Conservation (phyloP, 2,888 invertebrate genomes). For the Agonum fuliginosum region DNA sequence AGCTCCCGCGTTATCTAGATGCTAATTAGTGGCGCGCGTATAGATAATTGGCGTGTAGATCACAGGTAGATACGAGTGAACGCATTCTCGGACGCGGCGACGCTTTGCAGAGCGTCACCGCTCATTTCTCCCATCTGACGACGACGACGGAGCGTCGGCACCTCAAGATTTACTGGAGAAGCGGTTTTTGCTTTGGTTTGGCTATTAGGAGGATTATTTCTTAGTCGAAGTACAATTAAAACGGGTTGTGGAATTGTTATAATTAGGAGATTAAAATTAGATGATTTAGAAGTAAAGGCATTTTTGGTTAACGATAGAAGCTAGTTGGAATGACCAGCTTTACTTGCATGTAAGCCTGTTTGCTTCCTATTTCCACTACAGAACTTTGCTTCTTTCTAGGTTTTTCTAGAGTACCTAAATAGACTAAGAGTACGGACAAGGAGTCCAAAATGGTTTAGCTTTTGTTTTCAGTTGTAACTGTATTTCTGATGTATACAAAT, state of each 20-base stretch:
- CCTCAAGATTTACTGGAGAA: constrained; percentile 41
- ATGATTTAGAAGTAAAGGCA: background rate
- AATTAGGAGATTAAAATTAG: background rate
- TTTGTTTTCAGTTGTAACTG: too few relatives aligned
- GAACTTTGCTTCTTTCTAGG: too few relatives aligned
- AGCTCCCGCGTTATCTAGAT: constrained; percentile 37
- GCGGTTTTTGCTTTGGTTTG: background rate
- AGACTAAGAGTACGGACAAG: too few relatives aligned
- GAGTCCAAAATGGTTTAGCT: too few relatives aligned
- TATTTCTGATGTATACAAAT: too few relatives aligned
- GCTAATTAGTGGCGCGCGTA: constrained; percentile 42
- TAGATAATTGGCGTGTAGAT: constrained; percentile 44
- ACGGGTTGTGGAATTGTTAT: background rate
- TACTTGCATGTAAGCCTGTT: too few relatives aligned
- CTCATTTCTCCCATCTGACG: constrained; percentile 45
- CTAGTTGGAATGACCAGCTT: too few relatives aligned
- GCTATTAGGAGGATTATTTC: background rate
- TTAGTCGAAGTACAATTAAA: constrained; percentile 17
- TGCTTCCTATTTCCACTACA: too few relatives aligned
- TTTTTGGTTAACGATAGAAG: too few relatives aligned
- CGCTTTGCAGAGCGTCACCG: constrained; percentile 47
- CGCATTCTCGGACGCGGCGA: constrained; percentile 32
- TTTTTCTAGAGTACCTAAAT: too few relatives aligned
- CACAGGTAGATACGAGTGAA: constrained; percentile 49
- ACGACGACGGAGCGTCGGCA: background rate